A percentile compares a stretch with the other conserved stretches of the same genome.
phyloP scores from a whole-genome alignment of 1,140 invertebrate species.

The Camponotus pennsylvanicus region DNA sequence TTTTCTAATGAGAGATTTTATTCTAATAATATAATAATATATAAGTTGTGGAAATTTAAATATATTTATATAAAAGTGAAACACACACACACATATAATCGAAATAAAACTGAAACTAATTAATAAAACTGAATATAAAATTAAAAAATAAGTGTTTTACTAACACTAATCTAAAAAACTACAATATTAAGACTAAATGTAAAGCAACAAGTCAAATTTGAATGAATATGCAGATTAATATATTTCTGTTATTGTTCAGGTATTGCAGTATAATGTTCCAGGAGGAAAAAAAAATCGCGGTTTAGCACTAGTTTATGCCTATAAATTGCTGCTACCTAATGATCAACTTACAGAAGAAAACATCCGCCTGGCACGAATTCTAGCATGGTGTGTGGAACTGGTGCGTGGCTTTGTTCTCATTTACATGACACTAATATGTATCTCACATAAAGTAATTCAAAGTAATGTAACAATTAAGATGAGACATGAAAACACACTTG shows the following conservation, averaged over 20 bases:
- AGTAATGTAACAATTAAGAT: slow-evolving; percentile 15
- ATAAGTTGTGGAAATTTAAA: neutral
- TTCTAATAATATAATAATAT: neutral
- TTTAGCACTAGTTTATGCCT: slow-evolving; percentile 92
- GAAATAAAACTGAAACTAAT: neutral
- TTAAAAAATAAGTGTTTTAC: neutral
- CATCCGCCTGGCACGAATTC: slow-evolving; percentile 92
- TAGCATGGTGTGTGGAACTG: slow-evolving; percentile 98
- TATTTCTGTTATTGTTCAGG: slow-evolving; percentile 82
- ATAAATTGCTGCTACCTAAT: slow-evolving; percentile 90
- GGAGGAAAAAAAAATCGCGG: slow-evolving; percentile 93
- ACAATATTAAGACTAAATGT: slow-evolving; percentile 6
- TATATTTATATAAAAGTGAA: neutral
- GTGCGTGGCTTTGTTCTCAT: slow-evolving; percentile 86
- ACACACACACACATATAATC: neutral
- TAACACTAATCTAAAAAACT: neutral
- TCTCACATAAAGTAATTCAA: neutral
- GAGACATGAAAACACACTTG: neutral
- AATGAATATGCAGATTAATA: neutral
- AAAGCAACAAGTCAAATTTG: slow-evolving; percentile 23
- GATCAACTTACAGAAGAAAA: slow-evolving; percentile 91
- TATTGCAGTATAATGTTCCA: slow-evolving; percentile 94
- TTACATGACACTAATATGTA: neutral
- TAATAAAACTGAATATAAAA: neutral
- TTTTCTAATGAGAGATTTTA: neutral